Evolutionary conservation across 2,888 invertebrate species (phyloP), one percentile per base, ranked within the genome.

Genomic region (Pyrocoelia pectoralis): DNA sequence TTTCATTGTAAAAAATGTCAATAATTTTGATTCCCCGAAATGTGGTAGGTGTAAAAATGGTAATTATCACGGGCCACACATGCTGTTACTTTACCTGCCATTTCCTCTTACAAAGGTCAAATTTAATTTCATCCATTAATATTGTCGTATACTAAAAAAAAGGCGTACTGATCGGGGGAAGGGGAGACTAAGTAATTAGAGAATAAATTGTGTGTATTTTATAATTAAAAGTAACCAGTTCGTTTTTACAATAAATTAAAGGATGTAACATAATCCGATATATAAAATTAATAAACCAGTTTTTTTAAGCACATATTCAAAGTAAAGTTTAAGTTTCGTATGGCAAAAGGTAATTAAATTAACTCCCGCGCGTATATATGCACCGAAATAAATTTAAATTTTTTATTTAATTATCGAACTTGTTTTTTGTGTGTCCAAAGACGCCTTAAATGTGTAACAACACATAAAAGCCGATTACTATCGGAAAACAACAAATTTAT

Each of bases 211-310:
- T n/a, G 8, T 10, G n/a, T n/a, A 46, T 46, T 17, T 46, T 46
- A 17, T 17, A 46, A 46, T 56, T 56, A 56, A 40, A 18, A 38
- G 19, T 50, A 33, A 53, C 52, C 46, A 46, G 24, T 58, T 43
- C 43, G 51, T 52, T 51, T 58, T 29, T 52, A 14, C 43, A 43
- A 57, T 57, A 41, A 54, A 41, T 54, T 40, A 41, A 12, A 28
- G n/a, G 6, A 46, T 33, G 46, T 18, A 46, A 46, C 17, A 46
- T 46, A 46, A 46, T 46, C 46, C 18, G 17, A 46, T 46, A 6
- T 24, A 46, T 17, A 46, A 46, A 18, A 46, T 46, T 46, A 46
- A 46, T 46, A 46, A 46, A 46, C 46, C 46, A 46, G 46, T 29
- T 51, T 51, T 51, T 13, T 33, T 29, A 6, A 33, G 3, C 19